Conservation (phyloP, 2,888 invertebrate species). For the Embidobia sp. region DNA sequence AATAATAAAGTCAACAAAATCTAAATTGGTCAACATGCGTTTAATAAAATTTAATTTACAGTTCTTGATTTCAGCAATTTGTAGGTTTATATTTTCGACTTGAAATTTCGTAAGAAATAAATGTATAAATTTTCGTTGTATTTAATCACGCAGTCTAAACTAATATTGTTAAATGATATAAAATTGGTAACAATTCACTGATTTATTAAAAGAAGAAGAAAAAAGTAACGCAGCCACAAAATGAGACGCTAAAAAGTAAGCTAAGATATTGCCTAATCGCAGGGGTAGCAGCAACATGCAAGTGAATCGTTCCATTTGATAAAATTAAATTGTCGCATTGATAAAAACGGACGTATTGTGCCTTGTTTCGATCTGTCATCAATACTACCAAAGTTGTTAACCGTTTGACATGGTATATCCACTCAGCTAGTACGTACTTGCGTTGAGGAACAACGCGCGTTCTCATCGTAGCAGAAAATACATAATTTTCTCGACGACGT, state of each 20-base stretch:
- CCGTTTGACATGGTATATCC: neutral
- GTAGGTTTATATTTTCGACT: neutral
- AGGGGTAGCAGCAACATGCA: conserved; percentile 24
- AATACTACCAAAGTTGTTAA: too few species aligned
- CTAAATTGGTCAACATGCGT: too few species aligned
- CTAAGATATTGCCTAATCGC: conserved; percentile 1
- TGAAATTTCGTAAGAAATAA: neutral
- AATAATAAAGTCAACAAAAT: too few species aligned
- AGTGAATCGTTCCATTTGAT: conserved; percentile 7
- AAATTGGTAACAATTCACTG: neutral
- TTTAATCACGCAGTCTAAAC: neutral
- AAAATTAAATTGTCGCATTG: too few species aligned
- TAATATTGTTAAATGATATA: conserved; percentile 14
- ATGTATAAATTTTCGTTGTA: too few species aligned
- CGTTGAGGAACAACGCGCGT: conserved; percentile 11
- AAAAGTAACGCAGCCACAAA: conserved; percentile 10
- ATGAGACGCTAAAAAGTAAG: neutral
- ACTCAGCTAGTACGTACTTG: conserved; percentile 6
- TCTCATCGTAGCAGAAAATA: neutral
- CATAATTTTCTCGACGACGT: neutral
- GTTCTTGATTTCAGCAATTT: neutral
- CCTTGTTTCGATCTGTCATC: too few species aligned
- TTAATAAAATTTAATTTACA: conserved; percentile 20
- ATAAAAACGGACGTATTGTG: too few species aligned
- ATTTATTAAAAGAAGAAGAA: neutral